Conservation (phyloP, 1,140 invertebrate genomes). For the Anoplophora glabripennis region DNA sequence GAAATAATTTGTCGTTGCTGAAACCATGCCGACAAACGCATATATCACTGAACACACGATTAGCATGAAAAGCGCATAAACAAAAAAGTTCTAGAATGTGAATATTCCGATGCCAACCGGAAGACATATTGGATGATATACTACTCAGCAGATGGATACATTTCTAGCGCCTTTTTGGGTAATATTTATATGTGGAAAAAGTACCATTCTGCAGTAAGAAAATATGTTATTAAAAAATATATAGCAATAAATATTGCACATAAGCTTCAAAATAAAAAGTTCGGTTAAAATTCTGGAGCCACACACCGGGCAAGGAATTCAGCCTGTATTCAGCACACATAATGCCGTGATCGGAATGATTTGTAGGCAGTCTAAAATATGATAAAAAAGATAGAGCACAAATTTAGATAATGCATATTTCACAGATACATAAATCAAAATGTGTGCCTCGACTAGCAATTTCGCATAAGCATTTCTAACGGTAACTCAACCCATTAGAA, state of each 20-base stretch:
- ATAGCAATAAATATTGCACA: no score
- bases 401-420: conserved; percentile 46
- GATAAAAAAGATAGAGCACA: conserved; percentile 43
- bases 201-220: neutral
- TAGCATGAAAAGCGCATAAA: conserved; percentile 42
- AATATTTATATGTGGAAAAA: conserved; percentile 12
- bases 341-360: conserved; percentile 30
- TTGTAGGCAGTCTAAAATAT: conserved; percentile 35
- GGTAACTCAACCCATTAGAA: no score
- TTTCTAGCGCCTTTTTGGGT: conserved; percentile 23
- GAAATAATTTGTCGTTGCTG: conserved; percentile 29
- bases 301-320: neutral
- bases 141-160: conserved; percentile 24
- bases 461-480: conserved; percentile 17
- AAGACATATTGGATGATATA: conserved; percentile 44
- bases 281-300: no score
- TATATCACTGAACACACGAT: conserved; percentile 29
- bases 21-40: conserved; percentile 34
- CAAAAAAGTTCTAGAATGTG: conserved; percentile 42
- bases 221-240: no score
- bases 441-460: conserved; percentile 39
- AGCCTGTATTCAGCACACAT: conserved; percentile 12
- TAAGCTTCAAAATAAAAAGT: no score
- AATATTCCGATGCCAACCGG: conserved; percentile 43
- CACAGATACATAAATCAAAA: conserved; percentile 43